Evolutionary conservation across 64 coral and sea anemone genomes (phyloP).

Genomic region (Porites lutea): DNA sequence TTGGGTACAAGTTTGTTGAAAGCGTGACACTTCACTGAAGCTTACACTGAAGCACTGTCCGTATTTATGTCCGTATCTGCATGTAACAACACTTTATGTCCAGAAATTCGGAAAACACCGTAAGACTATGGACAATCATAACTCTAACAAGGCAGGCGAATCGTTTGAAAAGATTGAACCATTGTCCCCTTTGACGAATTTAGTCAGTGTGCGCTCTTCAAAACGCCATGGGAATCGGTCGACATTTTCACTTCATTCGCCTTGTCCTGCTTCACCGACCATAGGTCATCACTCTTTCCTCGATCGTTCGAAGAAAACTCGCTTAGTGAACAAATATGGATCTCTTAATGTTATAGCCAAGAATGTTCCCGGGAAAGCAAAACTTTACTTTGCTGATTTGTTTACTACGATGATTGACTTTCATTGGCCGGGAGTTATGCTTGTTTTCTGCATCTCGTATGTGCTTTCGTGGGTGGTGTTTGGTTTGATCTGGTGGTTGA

Average conservation of each 20-base stretch:
- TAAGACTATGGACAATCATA: background rate
- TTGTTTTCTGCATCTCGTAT: conserved; percentile 78
- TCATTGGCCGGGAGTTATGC: conserved; percentile 78
- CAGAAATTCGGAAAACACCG: too few relatives aligned
- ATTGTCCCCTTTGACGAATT: background rate
- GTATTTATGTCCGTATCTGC: too few relatives aligned
- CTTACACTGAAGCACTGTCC: too few relatives aligned
- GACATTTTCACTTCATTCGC: background rate
- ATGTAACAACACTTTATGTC: too few relatives aligned
- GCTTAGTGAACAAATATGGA: conserved; percentile 87
- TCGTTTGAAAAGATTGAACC: conserved; percentile 1
- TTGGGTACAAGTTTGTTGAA: too few relatives aligned
- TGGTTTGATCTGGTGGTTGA: conserved; percentile 79
- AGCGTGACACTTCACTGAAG: too few relatives aligned
- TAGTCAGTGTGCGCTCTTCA: background rate
- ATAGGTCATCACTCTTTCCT: background rate
- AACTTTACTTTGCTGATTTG: conserved; percentile 84
- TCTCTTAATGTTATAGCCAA: conserved; percentile 63
- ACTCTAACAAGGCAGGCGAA: background rate
- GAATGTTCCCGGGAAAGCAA: conserved; percentile 70
- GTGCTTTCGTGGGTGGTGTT: conserved; percentile 85
- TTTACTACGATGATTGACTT: conserved; percentile 89
- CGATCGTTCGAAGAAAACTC: conserved; percentile 38
- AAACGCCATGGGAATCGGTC: conserved; percentile 2
- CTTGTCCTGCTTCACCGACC: conserved; percentile 9